Base-by-base conservation (phyloP, 2,797 vertebrate genomes). In the Myripristis jacobus region DNA sequence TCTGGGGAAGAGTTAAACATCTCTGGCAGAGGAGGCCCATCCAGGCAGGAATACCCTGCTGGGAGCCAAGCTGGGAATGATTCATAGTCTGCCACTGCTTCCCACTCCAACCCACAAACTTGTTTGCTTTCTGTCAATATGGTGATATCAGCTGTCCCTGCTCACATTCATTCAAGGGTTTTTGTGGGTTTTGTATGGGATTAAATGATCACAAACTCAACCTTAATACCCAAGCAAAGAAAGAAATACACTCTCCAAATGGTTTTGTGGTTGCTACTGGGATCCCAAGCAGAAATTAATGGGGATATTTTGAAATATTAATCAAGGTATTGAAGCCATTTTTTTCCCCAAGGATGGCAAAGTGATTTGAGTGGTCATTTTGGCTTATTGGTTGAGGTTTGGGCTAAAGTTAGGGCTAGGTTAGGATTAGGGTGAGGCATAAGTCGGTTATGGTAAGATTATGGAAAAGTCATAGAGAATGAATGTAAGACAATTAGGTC, bases 41-140 rank as follows among this genome's bases (percentile, higher is more conserved):
- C 47, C 10, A 51, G 83, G 84, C 83, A 87, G 89, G 85, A 83
- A 86, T 56, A 50, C 21, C 85, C 82, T 65, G 81, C 87, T 83
- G 84, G 50, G 87, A 63, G 66, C 62, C 25, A 54, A 80, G 53
- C 79, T 79, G 74, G 66, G 70, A 86, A 75, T 48, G 47, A 77
- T 85, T 82, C 59, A 84, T 50, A 29, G 38, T 54, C 67, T 43
- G 56, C 58, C 61, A 50, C 67, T 24, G 29, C 70, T 85, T 81
- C 80, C 74, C 54, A 63, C 59, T 66, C 68, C n/a, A 61, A 46
- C 38, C 8, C 47, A 11, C 48, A 48, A 44, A 43, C 66, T 38
- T 70, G 66, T 79, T 89, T 87, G 80, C 75, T 85, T 86, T 75
- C 52, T 68, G 27, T 81, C 57, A 75, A 31, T 51, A 29, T 19